Conservation (phyloP, 1,140 invertebrate species). For the Cydia pomonella region DNA sequence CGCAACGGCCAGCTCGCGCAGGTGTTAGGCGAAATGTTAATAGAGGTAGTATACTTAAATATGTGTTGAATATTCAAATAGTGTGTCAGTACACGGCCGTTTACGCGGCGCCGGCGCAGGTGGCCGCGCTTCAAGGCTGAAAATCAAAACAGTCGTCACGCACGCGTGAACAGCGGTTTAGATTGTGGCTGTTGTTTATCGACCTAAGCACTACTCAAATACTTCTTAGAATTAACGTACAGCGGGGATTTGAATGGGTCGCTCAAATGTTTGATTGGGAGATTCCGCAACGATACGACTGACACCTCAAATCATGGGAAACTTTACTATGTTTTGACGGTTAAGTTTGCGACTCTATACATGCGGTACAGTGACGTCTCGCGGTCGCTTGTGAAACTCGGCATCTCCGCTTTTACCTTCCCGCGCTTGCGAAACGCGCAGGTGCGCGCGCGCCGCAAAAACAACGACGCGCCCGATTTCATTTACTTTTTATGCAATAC, state of each 20-base stretch:
- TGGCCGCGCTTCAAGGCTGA: slow-evolving; percentile 78
- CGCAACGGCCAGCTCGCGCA: slow-evolving; percentile 63
- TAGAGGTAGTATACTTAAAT: slow-evolving; percentile 64
- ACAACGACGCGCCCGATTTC: slow-evolving; percentile 72
- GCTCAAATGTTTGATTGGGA: background rate
- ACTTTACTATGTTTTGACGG: background rate
- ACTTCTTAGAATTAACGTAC: background rate
- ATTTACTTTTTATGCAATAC: slow-evolving; percentile 77
- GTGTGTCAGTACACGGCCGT: slow-evolving; percentile 77
- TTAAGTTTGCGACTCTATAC: slow-evolving; percentile 38
- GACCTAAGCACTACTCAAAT: slow-evolving; percentile 29
- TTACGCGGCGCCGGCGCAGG: slow-evolving; percentile 79
- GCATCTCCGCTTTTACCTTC: slow-evolving; percentile 78
- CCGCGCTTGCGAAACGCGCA: slow-evolving; percentile 77
- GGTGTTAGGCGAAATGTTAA: slow-evolving; percentile 74
- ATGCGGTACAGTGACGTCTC: slow-evolving; percentile 46
- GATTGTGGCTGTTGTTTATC: slow-evolving; percentile 64
- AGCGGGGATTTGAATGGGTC: background rate
- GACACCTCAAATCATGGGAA: background rate
- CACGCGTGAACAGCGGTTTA: slow-evolving; percentile 72
- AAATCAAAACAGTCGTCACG: slow-evolving; percentile 80
- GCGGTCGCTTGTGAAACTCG: slow-evolving; percentile 69
- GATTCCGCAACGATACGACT: too few species aligned
- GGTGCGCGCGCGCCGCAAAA: slow-evolving; percentile 72
- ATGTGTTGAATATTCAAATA: slow-evolving; percentile 79